Conservation (phyloP, 2,797 vertebrate genomes). For the Arnoldichthys spilopterus region DNA sequence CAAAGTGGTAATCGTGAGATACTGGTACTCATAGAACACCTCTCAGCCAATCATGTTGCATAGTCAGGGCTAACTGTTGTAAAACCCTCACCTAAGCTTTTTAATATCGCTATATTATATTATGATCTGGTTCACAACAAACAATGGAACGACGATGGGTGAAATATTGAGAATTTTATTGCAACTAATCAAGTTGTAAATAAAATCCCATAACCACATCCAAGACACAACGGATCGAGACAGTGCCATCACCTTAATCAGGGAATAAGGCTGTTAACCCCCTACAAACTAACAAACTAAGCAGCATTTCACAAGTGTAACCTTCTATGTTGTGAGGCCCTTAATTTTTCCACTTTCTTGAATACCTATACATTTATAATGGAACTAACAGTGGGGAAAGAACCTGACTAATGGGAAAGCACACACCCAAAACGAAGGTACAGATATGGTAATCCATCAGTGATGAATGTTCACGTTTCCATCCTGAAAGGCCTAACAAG, state of each 20-base stretch:
- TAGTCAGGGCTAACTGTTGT: too few species aligned
- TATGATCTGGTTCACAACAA: neutral
- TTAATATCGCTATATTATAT: too few species aligned
- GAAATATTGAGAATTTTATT: constrained; percentile 42
- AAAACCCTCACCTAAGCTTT: too few species aligned
- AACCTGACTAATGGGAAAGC: neutral
- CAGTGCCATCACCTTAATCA: neutral
- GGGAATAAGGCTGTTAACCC: constrained; percentile 31
- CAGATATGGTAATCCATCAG: neutral
- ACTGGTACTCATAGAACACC: too few species aligned
- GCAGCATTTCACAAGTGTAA: constrained; percentile 27
- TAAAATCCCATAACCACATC: constrained; percentile 31
- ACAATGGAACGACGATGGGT: neutral
- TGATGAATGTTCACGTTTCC: neutral
- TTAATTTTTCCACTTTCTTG: too few species aligned
- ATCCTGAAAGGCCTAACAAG: neutral
- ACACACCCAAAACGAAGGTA: neutral
- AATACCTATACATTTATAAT: neutral
- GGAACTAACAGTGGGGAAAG: neutral
- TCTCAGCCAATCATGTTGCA: too few species aligned
- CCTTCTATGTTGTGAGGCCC: neutral
- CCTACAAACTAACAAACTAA: constrained; percentile 23
- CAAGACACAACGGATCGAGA: constrained; percentile 14
- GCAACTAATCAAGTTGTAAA: constrained; percentile 40
- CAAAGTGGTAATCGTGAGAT: too few species aligned